phyloP scores from a whole-genome alignment of 2,888 invertebrate species.

The Ditylenchus weischeri region DNA sequence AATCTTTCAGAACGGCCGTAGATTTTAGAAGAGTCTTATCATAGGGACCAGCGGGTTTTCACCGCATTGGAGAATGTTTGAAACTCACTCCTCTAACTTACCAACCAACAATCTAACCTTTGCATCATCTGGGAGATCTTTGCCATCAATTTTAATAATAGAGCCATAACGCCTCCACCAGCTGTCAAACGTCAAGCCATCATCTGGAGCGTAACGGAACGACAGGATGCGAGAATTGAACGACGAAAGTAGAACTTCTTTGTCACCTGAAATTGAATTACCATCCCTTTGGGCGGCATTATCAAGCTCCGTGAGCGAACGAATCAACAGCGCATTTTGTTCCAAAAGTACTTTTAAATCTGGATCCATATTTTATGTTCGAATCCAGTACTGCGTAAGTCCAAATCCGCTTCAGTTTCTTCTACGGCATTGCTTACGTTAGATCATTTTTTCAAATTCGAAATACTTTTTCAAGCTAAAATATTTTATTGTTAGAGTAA shows the following conservation, averaged over 20 bases:
- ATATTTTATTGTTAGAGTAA: no score
- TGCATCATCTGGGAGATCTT: conserved; percentile 11
- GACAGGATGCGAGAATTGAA: conserved; percentile 10
- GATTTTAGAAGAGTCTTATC: not conserved
- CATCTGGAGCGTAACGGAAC: conserved; percentile 23
- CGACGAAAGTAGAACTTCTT: not conserved
- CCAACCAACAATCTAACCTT: conserved; percentile 15
- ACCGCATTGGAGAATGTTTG: no score
- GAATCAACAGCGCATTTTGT: not conserved
- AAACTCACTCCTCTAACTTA: conserved; percentile 12
- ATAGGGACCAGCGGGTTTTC: conserved; percentile 10
- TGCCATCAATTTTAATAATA: conserved; percentile 16
- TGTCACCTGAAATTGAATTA: no score
- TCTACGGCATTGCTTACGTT: no score
- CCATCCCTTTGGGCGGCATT: not conserved
- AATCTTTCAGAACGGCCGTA: not conserved
- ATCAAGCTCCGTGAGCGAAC: no score
- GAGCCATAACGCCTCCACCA: conserved; percentile 16
- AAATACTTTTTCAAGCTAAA: no score
- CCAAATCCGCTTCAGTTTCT: no score
- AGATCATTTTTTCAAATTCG: no score
- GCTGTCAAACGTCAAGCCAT: conserved; percentile 8
- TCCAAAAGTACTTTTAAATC: not conserved
- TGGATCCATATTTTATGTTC: no score
- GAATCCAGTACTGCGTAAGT: no score